Evolutionary conservation across 2,113 vertebrate genomes (phyloP), one percentile per base, ranked within the genome.

Genomic region (Mastomys coucha): DNA sequence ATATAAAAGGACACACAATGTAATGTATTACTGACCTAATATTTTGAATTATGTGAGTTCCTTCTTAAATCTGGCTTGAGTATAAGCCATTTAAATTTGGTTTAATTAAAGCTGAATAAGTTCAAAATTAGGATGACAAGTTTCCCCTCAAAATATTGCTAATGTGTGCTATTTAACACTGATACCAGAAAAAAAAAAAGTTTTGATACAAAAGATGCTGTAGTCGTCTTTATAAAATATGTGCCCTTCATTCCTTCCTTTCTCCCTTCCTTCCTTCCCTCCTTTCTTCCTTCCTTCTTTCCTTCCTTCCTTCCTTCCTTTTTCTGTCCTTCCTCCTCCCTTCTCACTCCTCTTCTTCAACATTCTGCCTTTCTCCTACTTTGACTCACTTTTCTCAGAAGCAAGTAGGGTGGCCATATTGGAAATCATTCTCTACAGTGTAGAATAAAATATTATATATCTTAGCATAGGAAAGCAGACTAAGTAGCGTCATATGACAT

Each of bases 311-410:
- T 58, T 58, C 16, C 56, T 58, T 58, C 12, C 4, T 12, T 58
- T 58, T 58, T 58, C 56, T 58, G 2, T 16, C 17, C 20, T 60
- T 60, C 19, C 19, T 72, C 22, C 3, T 9, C 22, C 20, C 10
- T 56, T n/a, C 16, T 16, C 26, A 28, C 67, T 89, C 2, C 58
- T 86, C 1, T 11, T 56, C 16, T 9, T 63, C 9, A 36, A 7
- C 3, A 0, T 89, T 2, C 45, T 73, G 1, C 2, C 42, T 3
- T 17, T 91, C 0, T 2, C 1, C 1, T 65, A 4, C 28, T 22
- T 91, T 77, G 1, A 5, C 1, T 13, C 4, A 49, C 77, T 1
- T 84, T 14, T 80, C 12, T 95, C 70, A 78, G 9, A 13, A 56
- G 7, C 22, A 58, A 84, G 20, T 5, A 53, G 33, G 5, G 33